Evolutionary conservation across 1,140 invertebrate genomes (phyloP).

Genomic region (Pararge aegeria): DNA sequence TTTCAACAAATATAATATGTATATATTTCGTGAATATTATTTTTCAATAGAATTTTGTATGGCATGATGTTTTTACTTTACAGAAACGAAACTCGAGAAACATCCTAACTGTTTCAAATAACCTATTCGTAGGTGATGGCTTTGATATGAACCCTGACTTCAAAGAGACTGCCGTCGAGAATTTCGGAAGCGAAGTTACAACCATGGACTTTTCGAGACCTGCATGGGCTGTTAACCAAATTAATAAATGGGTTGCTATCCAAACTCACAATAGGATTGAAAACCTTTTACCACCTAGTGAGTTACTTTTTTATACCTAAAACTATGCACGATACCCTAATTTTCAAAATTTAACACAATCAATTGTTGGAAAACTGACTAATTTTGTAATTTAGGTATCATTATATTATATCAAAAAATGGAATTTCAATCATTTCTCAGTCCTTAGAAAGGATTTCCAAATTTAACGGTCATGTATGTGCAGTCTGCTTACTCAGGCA

Average conservation of each 20-base stretch:
- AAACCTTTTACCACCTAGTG: conserved; percentile 80
- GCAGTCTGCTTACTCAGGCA: no score
- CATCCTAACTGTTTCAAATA: conserved; percentile 52
- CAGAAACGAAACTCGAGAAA: conserved; percentile 58
- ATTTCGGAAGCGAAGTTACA: conserved; percentile 56
- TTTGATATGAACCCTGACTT: conserved; percentile 51
- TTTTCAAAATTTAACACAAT: no score
- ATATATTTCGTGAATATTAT: no score
- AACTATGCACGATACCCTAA: no score
- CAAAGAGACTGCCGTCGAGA: conserved; percentile 42
- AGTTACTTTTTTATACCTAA: conserved; percentile 11
- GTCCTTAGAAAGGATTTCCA: no score
- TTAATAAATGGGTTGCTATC: conserved; percentile 84
- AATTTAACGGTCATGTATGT: no score
- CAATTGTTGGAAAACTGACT: no score
- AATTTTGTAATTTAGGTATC: no score
- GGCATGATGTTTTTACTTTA: not conserved
- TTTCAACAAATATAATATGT: no score
- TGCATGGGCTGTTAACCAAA: conserved; percentile 52
- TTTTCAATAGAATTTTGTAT: not conserved
- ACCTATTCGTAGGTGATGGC: conserved; percentile 44
- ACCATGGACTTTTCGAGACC: conserved; percentile 76
- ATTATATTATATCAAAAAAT: no score
- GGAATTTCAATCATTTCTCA: no score
- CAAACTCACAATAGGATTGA: conserved; percentile 82